Evolutionary conservation across 2,113 vertebrate species (phyloP), one percentile per base, ranked within the genome.

Genomic region (Lucifuga dentata): DNA sequence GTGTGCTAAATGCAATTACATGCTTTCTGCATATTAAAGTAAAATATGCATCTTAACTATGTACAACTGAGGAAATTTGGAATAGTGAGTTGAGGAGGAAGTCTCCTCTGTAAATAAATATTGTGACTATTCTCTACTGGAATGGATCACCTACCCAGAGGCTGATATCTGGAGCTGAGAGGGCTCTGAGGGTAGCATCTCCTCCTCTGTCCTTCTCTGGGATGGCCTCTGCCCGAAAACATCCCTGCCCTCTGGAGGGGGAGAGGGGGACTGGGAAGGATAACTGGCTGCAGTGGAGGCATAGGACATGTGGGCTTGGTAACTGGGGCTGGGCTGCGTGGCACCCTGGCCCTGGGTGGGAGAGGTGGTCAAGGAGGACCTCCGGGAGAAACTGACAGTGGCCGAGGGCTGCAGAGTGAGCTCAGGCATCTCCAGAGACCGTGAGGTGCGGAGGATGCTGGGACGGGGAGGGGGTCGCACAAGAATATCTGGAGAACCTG

Each of bases 111-210:
- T 76, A 57, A 77, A 73, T 68, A 76, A 78, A 74, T 83, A 68
- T 78, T 29, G 74, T 76, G 81, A 73, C 85, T 86, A 82, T 82
- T 87, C 73, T 86, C 87, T 84, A 76, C 68, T 78, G 78, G 73
- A 89, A 66, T 74, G 75, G 77, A 90, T 88, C 91, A 97, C 98
- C 98, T 96, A 98, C 98, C 97, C 97, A 93, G 97, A 94, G 93
- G 96, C 82, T 83, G 96, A 94, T 92, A 95, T 92, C 77, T 94
- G 95, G 86, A 95, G 95, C 81, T 95, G 91, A 45, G 96, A 95
- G 75, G 93, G 93, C 92, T 98, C 96, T 70, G 96, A 97, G 87
- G 95, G 94, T 82, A 97, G 94, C 90, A 97, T 95, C 91, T 99
- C 98, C 91, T 98, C 96, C 87, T 92, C 93, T 73, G 92, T 93